Base-by-base conservation (phyloP, 2,888 invertebrate species). In the Pseudococcus viburni region DNA sequence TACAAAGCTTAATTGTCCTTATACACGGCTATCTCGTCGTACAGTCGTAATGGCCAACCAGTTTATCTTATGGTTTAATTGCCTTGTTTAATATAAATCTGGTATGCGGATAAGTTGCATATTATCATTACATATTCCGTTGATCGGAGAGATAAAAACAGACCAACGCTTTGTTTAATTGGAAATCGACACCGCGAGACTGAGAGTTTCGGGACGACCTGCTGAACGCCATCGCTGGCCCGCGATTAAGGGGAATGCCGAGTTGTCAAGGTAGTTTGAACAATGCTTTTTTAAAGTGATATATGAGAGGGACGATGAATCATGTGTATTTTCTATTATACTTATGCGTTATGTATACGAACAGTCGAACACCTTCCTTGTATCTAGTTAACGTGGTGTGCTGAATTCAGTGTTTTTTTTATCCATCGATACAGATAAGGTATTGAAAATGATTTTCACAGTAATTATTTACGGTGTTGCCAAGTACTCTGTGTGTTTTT, bases 261-360 rank as follows among this genome's bases (percentile, higher is more conserved):
- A 59, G 59, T 59, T 59, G 59, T 59, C 59, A 59, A 59, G 59
- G 59, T 59, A 59, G 59, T 59, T 19, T 59, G 59, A 59, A 59
- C 59, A 59, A 59, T 59, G 19, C 59, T n/a, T 59, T 59, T 33
- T 33, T 33, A 0, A 9, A 59, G 19, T 59, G 59, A 59, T 59
- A 59, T 59, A 59, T 59, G 59, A 59, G 59, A 6, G 59, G 19
- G 6, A 59, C 59, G 59, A 59, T 59, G 59, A 59, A 59, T 59
- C 59, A 59, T 59, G 59, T 59, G 59, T 59, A 59, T 59, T 59
- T 59, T 59, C 59, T 59, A 59, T 59, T 59, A 59, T 59, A 4
- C 12, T 55, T 55, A 55, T 17, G 0, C 55, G 11, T 11, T 55
- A 9, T 59, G 59, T 59, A 59, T 59, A 33, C 26, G 26, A 33